Evolutionary conservation across 2,888 invertebrate genomes (phyloP).

Genomic region (Alentia gelatinosa): DNA sequence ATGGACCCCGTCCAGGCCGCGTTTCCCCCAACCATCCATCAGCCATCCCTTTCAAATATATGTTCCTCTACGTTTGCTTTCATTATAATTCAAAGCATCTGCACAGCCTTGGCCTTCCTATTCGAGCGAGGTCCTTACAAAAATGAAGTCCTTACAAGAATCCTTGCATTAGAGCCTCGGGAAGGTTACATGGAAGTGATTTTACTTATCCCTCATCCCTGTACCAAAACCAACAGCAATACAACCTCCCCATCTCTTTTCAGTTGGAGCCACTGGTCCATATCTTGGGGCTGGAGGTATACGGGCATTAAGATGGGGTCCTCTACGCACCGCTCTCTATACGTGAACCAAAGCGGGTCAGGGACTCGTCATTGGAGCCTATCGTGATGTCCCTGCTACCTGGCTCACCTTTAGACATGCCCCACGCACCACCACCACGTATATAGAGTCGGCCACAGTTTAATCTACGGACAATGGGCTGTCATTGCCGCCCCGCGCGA

Average conservation of each 20-base stretch:
- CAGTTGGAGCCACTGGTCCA: neutral
- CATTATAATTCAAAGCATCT: neutral
- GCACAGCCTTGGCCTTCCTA: neutral
- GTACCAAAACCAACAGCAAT: neutral
- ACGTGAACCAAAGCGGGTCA: neutral
- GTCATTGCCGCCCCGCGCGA: neutral
- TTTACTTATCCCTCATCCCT: neutral
- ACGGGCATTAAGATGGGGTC: conserved; percentile 27
- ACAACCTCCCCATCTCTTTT: neutral
- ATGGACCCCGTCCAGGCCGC: neutral
- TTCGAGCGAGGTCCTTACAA: neutral
- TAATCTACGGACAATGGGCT: neutral
- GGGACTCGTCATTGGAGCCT: neutral
- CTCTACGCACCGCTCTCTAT: neutral
- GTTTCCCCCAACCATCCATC: neutral
- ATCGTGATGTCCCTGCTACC: neutral
- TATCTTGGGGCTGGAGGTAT: neutral
- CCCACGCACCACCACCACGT: neutral
- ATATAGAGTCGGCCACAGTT: neutral
- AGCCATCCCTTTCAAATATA: neutral
- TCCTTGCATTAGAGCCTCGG: neutral
- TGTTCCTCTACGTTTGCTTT: neutral
- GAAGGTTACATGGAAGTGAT: neutral
- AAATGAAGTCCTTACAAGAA: neutral
- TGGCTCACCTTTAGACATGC: neutral